phyloP scores from a whole-genome alignment of 64 coral and sea anemone species.

The Exaiptasia diaphana region DNA sequence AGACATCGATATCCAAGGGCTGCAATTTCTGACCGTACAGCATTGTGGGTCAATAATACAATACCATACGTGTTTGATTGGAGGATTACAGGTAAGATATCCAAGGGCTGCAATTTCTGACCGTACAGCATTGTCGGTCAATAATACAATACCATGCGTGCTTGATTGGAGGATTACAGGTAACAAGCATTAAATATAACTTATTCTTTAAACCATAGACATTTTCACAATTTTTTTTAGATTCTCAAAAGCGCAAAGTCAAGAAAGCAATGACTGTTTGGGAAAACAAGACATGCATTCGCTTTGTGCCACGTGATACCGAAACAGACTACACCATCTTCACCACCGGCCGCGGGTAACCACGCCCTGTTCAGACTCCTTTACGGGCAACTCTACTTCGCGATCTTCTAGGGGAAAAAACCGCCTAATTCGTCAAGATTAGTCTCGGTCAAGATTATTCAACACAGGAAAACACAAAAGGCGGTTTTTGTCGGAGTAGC shows the following conservation, averaged over 20 bases:
- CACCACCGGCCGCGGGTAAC: no score
- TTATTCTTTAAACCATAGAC: background rate
- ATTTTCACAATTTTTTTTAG: background rate
- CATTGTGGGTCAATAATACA: background rate
- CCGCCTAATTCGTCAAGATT: no score
- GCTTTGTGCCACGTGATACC: slow-evolving; percentile 64
- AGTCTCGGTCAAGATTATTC: no score
- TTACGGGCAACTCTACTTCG: no score
- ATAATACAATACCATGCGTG: no score
- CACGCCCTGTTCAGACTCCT: no score
- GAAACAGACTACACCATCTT: slow-evolving; percentile 68
- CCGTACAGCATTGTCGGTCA: background rate
- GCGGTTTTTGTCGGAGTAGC: no score
- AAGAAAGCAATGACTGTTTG: slow-evolving; percentile 67
- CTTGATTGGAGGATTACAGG: no score
- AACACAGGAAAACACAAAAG: no score
- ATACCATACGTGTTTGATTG: background rate
- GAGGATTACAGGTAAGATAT: background rate
- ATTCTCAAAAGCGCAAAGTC: background rate
- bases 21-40: background rate
- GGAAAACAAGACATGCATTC: slow-evolving; percentile 71
- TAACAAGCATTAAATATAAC: background rate
- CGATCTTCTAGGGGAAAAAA: no score
- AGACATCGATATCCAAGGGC: background rate
- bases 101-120: background rate